Conservation (phyloP, 2,888 invertebrate species). For the Lithosia quadra region DNA sequence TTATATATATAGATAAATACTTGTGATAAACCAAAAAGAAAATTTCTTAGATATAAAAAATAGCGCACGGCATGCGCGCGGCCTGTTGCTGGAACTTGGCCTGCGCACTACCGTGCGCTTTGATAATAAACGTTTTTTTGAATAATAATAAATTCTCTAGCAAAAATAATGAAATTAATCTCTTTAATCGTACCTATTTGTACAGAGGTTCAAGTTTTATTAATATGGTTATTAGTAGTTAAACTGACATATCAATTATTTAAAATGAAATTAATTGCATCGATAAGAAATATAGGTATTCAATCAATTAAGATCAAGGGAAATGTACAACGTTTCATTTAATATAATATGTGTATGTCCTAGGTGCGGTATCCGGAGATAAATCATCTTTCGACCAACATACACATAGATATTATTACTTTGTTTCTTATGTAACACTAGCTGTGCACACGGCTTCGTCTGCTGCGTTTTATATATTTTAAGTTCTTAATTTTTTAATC, state of each 20-base stretch:
- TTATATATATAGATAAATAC: too few species aligned
- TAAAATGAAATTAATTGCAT: slow-evolving; percentile 30
- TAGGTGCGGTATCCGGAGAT: slow-evolving; percentile 51
- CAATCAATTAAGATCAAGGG: slow-evolving; percentile 51
- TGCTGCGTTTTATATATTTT: too few species aligned
- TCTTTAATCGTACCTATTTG: background rate
- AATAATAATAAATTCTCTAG: too few species aligned
- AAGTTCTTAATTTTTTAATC: too few species aligned
- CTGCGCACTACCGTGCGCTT: too few species aligned
- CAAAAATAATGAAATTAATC: too few species aligned
- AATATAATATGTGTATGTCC: slow-evolving; percentile 31
- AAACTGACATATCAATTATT: slow-evolving; percentile 34
- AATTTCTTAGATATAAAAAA: too few species aligned
- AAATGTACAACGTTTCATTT: slow-evolving; percentile 35
- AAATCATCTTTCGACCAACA: slow-evolving; percentile 34
- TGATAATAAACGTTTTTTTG: too few species aligned
- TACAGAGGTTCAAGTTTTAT: background rate
- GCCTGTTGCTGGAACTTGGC: too few species aligned
- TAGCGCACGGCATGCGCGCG: too few species aligned
- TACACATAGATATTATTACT: slow-evolving; percentile 28
- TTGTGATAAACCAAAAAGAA: too few species aligned
- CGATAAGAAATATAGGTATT: slow-evolving; percentile 43
- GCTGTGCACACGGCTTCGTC: too few species aligned
- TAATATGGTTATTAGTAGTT: slow-evolving; percentile 11
- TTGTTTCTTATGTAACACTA: slow-evolving; percentile 36